Percentiles rank a stretch among this genome's conserved stretches.
These are phyloP conservation scores for Hyla sarda DNA, from an alignment of 2,113 vertebrate species.

Conservation along the genomic window DNA sequence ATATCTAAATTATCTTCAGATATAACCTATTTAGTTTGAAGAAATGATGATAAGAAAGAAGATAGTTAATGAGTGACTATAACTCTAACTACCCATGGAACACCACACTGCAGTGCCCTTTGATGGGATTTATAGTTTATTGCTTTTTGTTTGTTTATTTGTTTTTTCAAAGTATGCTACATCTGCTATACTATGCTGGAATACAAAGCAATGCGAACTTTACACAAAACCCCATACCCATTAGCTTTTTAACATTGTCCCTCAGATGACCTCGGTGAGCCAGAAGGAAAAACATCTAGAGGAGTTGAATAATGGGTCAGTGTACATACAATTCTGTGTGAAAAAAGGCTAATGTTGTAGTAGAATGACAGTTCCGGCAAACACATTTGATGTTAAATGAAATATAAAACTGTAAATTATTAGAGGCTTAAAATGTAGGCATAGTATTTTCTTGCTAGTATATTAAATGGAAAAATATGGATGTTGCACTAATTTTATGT, in stretches of 20 bases:
- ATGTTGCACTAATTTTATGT: neutral
- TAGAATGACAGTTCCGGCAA: constrained; percentile 25
- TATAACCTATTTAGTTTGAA: too few relatives aligned
- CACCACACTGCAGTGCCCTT: too few relatives aligned
- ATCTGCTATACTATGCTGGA: neutral
- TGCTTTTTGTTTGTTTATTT: too few relatives aligned
- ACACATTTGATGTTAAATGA: constrained; percentile 32
- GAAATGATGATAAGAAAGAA: too few relatives aligned
- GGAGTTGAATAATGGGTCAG: constrained; percentile 52
- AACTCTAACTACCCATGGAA: too few relatives aligned
- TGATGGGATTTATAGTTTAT: too few relatives aligned
- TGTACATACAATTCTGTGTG: constrained; percentile 36
- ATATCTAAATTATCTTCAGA: too few relatives aligned
- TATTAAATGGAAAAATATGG: neutral
- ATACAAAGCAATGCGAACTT: neutral
- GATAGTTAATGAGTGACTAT: too few relatives aligned
- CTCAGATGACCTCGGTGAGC: constrained; percentile 51
- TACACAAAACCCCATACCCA: constrained; percentile 11
- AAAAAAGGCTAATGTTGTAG: constrained; percentile 34
- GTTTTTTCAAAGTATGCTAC: too few relatives aligned
- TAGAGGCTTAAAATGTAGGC: neutral
- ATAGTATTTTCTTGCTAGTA: neutral
- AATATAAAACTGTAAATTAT: constrained; percentile 3
- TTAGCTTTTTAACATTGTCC: constrained; percentile 52
- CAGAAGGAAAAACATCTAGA: constrained; percentile 52